Evolutionary conservation across 2,797 vertebrate genomes (phyloP).

Genomic region (Rhinoraja longicauda): DNA sequence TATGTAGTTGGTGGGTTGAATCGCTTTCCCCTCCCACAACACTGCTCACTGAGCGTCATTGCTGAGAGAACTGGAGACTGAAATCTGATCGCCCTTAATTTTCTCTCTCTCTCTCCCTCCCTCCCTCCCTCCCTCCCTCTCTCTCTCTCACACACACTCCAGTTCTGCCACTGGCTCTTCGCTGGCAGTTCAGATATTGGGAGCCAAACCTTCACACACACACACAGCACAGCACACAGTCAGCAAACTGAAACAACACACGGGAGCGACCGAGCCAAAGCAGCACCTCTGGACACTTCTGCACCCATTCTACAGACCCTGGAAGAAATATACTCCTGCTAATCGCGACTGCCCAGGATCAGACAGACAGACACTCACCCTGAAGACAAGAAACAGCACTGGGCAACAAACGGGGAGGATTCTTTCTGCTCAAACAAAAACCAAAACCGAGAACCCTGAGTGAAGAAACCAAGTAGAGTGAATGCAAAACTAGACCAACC

Average conservation of each 20-base stretch:
- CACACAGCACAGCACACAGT: conserved; percentile 14
- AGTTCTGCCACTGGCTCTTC: conserved; percentile 42
- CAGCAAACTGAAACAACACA: neutral
- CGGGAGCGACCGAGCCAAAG: neutral
- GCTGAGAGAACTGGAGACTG: conserved; percentile 49
- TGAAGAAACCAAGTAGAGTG: neutral
- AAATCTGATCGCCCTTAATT: conserved; percentile 51
- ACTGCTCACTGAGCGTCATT: conserved; percentile 48
- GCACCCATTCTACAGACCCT: no score
- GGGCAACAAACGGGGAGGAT: neutral
- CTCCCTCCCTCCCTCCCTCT: conserved; percentile 44
- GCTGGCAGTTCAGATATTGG: conserved; percentile 44
- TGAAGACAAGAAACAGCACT: neutral
- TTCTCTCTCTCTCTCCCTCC: conserved; percentile 44
- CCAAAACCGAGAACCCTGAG: neutral
- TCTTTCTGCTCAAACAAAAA: neutral
- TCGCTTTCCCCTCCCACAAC: conserved; percentile 35
- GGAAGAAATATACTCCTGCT: neutral
- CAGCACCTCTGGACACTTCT: neutral
- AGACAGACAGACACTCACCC: neutral
- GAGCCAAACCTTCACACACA: conserved; percentile 51
- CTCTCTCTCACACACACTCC: conserved; percentile 44
- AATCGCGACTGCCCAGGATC: neutral
- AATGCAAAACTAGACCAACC: no score
- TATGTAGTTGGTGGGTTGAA: conserved; percentile 38